Evolutionary conservation across 2,113 vertebrate genomes (phyloP).

Genomic region (Taxidea taxus): DNA sequence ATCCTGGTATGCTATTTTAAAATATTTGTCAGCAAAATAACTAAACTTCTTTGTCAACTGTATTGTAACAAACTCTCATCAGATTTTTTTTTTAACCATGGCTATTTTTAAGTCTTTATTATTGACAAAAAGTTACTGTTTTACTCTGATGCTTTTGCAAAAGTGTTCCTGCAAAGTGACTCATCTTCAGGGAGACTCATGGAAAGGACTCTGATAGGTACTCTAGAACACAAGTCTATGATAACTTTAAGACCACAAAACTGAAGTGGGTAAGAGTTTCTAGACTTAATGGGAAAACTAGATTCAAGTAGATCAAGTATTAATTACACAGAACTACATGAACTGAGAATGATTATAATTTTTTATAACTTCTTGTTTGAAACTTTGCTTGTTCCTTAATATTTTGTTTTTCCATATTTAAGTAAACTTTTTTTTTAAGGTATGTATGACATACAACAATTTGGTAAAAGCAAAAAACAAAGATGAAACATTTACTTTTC

Average conservation of each 20-base stretch:
- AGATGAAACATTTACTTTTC: neutral
- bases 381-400: neutral
- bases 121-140: neutral
- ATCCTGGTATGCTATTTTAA: neutral
- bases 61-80: neutral
- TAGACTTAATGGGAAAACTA: neutral
- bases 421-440: neutral
- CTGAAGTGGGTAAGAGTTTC: neutral
- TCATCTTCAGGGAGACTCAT: neutral
- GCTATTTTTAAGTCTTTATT: neutral
- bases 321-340: neutral
- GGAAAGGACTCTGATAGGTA: neutral
- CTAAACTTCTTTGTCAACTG: neutral
- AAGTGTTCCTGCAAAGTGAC: neutral
- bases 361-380: neutral
- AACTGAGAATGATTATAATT: neutral
- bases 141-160: neutral
- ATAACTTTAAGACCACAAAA: neutral
- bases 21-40: neutral
- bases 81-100: neutral
- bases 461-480: neutral
- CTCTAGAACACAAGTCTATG: neutral
- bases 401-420: neutral
- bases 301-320: neutral
- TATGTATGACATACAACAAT: neutral